Evolutionary conservation across 1,140 invertebrate genomes (phyloP).

Genomic region (Berghia stephanieae): DNA sequence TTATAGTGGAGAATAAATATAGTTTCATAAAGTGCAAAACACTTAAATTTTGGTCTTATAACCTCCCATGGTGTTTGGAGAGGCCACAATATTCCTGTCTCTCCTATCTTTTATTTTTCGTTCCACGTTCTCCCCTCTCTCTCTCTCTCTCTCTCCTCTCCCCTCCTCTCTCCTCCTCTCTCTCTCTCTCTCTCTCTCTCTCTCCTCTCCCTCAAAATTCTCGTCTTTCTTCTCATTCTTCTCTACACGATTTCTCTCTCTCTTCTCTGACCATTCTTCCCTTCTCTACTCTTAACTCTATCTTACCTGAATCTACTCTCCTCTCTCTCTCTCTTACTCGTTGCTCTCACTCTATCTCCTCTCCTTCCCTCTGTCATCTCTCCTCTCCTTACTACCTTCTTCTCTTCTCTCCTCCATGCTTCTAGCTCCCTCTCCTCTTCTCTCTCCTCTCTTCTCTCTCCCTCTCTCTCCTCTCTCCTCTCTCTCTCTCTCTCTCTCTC

Average conservation of each 20-base stretch:
- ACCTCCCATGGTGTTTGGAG: too few species aligned
- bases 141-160: neutral
- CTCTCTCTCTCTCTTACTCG: neutral
- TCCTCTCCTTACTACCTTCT: neutral
- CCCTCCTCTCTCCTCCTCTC: neutral
- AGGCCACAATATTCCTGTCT: too few species aligned
- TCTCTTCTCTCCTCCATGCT: neutral
- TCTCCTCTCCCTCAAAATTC: neutral
- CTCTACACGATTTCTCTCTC: conserved; percentile 3
- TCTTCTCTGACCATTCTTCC: neutral
- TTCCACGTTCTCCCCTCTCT: neutral
- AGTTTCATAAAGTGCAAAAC: too few species aligned
- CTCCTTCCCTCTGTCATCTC: neutral
- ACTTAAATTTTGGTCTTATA: too few species aligned
- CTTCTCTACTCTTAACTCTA: neutral
- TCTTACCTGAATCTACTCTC: neutral
- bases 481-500: neutral
- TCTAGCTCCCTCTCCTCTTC: neutral
- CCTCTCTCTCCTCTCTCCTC: neutral
- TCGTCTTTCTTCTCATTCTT: conserved; percentile 21
- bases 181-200: neutral
- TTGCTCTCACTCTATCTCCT: neutral
- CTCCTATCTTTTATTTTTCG: neutral
- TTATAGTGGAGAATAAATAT: too few species aligned
- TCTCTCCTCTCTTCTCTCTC: neutral